These are phyloP conservation scores for Pedetes capensis DNA, from an alignment of 2,113 vertebrate species.

Conservation along the genomic window DNA sequence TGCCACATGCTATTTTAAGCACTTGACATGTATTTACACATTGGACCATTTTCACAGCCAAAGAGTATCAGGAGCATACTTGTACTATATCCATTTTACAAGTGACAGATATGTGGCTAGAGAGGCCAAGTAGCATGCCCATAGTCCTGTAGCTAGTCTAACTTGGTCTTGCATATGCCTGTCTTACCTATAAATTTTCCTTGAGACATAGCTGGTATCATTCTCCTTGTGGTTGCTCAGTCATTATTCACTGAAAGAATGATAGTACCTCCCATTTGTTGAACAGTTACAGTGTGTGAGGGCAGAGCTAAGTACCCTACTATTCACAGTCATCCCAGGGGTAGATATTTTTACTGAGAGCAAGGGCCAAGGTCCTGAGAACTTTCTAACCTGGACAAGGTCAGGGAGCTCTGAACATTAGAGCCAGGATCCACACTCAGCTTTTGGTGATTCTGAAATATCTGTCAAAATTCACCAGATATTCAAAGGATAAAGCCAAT, in stretches of 20 bases:
- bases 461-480: neutral
- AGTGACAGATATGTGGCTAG: neutral
- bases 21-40: neutral
- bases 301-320: neutral
- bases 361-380: neutral
- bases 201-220: neutral
- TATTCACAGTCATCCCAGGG: neutral
- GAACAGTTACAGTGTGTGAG: neutral
- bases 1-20: neutral
- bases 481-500: neutral
- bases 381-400: neutral
- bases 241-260: neutral
- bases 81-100: neutral
- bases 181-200: neutral
- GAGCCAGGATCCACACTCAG: neutral
- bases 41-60: neutral
- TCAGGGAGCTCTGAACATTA: neutral
- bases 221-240: neutral
- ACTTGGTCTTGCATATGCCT: neutral
- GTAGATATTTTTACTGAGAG: neutral
- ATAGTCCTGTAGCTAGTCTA: too few species aligned
- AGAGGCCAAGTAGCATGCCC: neutral
- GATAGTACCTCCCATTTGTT: neutral
- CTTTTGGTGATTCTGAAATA: neutral
- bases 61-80: too few species aligned